Conservation (phyloP, 2,888 invertebrate genomes). For the Formica aserva region DNA sequence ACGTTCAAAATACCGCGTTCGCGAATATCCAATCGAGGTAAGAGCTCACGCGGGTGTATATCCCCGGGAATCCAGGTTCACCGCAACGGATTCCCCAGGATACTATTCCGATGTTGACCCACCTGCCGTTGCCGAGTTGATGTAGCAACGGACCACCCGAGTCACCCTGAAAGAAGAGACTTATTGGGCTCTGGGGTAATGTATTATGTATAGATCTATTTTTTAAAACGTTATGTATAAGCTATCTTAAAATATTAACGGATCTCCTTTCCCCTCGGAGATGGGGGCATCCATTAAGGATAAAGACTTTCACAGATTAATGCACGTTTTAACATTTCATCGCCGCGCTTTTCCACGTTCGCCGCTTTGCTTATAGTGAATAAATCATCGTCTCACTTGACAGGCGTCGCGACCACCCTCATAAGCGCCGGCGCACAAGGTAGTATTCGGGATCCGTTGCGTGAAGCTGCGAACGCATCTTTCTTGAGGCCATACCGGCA, state of each 20-base stretch:
- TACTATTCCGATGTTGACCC: conserved; percentile 93
- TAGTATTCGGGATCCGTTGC: conserved; percentile 89
- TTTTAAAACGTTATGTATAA: not conserved
- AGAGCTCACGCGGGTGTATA: conserved; percentile 92
- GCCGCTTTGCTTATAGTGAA: not conserved
- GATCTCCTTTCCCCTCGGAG: not conserved
- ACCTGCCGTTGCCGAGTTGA: conserved; percentile 91
- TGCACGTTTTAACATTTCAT: conserved; percentile 14
- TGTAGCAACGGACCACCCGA: conserved; percentile 94
- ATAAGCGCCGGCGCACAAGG: conserved; percentile 92
- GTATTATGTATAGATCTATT: not conserved
- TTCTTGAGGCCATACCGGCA: conserved; percentile 92
- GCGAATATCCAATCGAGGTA: conserved; percentile 91
- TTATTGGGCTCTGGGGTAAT: not conserved
- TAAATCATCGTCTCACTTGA: conserved; percentile 87
- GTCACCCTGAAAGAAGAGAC: conserved; percentile 89
- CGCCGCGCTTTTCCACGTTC: not conserved
- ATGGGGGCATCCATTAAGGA: not conserved
- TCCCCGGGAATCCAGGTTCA: conserved; percentile 91
- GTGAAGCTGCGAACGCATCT: conserved; percentile 89
- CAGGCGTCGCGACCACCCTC: conserved; percentile 94
- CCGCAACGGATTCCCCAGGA: conserved; percentile 95
- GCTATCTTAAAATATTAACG: conserved; percentile 18
- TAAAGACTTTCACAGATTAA: not conserved
- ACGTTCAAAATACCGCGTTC: conserved; percentile 86